Base-by-base conservation (phyloP, 2,888 invertebrate species). In the Thymelicus acteon region DNA sequence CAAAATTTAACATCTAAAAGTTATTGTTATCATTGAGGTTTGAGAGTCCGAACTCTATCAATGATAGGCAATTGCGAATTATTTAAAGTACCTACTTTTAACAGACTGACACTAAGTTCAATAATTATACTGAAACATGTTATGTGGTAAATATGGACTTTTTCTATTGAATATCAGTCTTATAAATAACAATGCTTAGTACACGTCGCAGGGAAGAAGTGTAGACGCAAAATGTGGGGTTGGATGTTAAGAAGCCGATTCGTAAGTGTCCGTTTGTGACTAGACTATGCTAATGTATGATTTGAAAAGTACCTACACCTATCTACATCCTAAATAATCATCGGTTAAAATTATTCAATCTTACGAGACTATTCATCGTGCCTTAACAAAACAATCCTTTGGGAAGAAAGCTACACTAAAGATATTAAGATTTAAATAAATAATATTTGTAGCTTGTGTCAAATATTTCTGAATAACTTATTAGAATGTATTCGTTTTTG, bases 281-380 rank as follows among this genome's bases (percentile, higher is more conserved):
- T 91, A 90, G 90, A 89, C 76, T 75, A 77, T 62, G 67, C 79
- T 82, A 81, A 80, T 77, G 74, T 76, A 73, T 77, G 60, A 66
- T 73, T 67, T 72, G 44, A 77, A 87, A 87, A 88, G 88, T 89
- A 89, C 87, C 39, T 61, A 70, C 31, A 60, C 39, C 31, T 19
- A 19, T 19, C 19, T 62, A 68, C 47, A 62, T 37, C 61, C 62
- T 62, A 54, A 47, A 37, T 47, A 80, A 76, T 76, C 61, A 74
- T 77, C 78, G 75, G 76, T 67, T 60, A 74, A 73, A 74, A 72
- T 73, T 72, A 75, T 77, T 78, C 76, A 79, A 83, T 83, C 82
- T 85, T 84, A 85, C 19, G 85, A 87, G 87, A 81, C 84, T 79
- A 81, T 80, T 78, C 72, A 75, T 73, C 62, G 37, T 57, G 13